Evolutionary conservation across 2,888 invertebrate genomes (phyloP).

Genomic region (Hesperia comma): DNA sequence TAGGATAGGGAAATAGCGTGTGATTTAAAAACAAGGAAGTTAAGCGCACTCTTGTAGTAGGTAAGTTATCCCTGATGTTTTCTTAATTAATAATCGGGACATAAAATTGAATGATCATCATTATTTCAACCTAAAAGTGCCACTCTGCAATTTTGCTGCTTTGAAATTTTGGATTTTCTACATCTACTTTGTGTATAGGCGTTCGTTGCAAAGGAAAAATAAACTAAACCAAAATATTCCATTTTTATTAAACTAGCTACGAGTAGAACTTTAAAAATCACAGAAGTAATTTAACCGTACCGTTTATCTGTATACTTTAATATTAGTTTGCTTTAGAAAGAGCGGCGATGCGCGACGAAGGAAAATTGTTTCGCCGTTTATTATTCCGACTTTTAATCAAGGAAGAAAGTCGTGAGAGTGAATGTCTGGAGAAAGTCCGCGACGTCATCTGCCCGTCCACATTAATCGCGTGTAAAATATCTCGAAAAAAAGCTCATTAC

Average conservation of each 20-base stretch:
- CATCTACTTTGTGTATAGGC: no score
- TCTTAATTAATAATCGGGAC: no score
- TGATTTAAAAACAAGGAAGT: background rate
- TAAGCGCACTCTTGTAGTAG: no score
- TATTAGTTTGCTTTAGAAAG: conserved; percentile 67
- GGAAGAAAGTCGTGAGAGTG: conserved; percentile 60
- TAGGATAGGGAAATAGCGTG: background rate
- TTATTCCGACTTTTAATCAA: conserved; percentile 81
- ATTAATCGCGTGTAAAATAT: conserved; percentile 69
- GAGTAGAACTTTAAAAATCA: conserved; percentile 49
- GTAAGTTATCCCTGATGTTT: no score
- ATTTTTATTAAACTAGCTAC: no score
- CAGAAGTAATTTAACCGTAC: conserved; percentile 43
- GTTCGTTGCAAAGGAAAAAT: no score
- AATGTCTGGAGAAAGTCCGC: conserved; percentile 66
- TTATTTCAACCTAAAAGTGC: no score
- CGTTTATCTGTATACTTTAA: conserved; percentile 61
- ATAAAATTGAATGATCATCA: no score
- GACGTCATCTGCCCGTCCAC: conserved; percentile 57
- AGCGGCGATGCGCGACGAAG: conserved; percentile 57
- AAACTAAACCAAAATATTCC: no score
- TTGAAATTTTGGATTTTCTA: no score
- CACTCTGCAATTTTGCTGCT: no score
- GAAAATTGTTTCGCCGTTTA: conserved; percentile 78
- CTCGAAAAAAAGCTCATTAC: conserved; percentile 58